A percentile compares a stretch with the other conserved stretches of the same genome.
These are phyloP conservation scores for Anthopleura sola DNA, from an alignment of 64 coral and sea anemone species.

Conservation along the genomic window DNA sequence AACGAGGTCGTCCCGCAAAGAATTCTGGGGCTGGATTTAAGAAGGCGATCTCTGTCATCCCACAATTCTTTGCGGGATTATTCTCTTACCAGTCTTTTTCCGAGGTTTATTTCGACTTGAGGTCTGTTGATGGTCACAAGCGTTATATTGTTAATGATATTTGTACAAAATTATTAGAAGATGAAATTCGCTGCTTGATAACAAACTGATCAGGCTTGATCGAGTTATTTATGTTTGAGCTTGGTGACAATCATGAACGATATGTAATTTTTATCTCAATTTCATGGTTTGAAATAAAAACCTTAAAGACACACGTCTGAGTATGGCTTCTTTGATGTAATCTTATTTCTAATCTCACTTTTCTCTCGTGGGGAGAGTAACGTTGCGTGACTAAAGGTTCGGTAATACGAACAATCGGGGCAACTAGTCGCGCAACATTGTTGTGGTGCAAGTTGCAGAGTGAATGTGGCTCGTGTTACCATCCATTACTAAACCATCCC, in stretches of 20 bases:
- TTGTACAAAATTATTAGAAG: slow-evolving; percentile 1
- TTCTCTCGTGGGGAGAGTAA: neutral
- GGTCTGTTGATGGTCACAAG: neutral
- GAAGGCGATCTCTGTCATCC: neutral
- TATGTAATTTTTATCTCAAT: slow-evolving; percentile 1
- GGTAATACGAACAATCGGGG: too few relatives aligned
- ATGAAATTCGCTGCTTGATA: neutral
- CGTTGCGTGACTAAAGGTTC: too few relatives aligned
- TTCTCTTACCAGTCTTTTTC: neutral
- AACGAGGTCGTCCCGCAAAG: too few relatives aligned
- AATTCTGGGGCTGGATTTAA: too few relatives aligned
- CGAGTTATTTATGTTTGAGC: neutral
- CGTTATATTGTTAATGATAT: neutral
- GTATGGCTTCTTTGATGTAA: neutral
- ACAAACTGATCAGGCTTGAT: neutral
- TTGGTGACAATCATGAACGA: neutral
- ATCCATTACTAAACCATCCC: too few relatives aligned
- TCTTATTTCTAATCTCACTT: neutral
- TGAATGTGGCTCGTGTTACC: too few relatives aligned
- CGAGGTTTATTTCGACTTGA: neutral
- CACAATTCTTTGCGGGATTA: neutral
- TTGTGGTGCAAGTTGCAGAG: too few relatives aligned
- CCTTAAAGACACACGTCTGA: neutral
- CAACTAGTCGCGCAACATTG: too few relatives aligned
- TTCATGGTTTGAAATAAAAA: slow-evolving; percentile 7